Evolutionary conservation across 2,797 vertebrate genomes (phyloP).

Genomic region (Pseudochirops cupreus): DNA sequence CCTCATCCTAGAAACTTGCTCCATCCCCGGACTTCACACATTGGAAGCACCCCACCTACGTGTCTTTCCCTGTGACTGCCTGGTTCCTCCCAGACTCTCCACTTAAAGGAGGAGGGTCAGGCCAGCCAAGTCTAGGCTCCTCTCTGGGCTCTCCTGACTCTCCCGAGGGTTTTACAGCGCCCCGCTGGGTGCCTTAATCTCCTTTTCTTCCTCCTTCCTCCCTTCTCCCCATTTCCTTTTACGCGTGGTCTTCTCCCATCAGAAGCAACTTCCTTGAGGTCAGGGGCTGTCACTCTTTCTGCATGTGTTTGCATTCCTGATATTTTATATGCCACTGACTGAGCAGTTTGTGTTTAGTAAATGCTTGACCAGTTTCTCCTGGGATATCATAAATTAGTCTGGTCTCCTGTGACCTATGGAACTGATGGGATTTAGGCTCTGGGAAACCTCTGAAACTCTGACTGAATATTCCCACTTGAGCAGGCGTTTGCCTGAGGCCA

Average conservation of each 20-base stretch:
- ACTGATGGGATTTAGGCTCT: no score
- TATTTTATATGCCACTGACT: neutral
- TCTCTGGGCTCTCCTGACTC: neutral
- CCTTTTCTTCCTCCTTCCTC: neutral
- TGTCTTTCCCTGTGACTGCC: neutral
- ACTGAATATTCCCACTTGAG: no score
- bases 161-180: neutral
- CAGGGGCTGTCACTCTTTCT: neutral
- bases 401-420: neutral
- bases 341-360: neutral
- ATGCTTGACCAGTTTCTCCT: neutral
- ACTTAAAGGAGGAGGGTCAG: neutral
- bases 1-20: neutral
- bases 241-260: neutral
- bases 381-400: neutral
- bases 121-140: neutral
- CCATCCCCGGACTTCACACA: neutral
- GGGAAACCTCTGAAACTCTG: no score
- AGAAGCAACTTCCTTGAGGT: neutral
- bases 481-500: no score
- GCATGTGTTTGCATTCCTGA: neutral
- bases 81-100: neutral
- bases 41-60: neutral
- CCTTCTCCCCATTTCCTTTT: neutral
- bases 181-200: neutral